Base-by-base conservation (phyloP, 2,113 vertebrate species). In the Hyperopisus bebe region DNA sequence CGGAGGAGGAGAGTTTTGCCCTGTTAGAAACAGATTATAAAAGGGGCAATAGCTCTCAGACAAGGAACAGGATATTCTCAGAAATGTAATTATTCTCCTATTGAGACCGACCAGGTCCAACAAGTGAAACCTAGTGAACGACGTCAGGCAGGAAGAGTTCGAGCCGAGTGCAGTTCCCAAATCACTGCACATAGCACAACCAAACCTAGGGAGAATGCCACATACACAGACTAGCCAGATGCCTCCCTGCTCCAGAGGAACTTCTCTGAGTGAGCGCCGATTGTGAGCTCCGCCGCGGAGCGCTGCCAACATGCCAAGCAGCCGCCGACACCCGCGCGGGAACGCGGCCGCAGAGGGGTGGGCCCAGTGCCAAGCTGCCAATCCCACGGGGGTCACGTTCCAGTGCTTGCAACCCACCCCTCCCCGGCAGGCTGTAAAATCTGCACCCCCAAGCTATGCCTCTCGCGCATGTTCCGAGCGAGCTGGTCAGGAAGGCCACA, bases 311-410 rank as follows among this genome's bases (percentile, higher is more conserved):
- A 90, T 91, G 90, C 91, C 82, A 86, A 31, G 58, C 88, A 91
- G 89, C 89, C 88, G 80, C 77, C 5, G 42, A 88, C 77, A 83
- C 88, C 55, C n/a, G 84, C 80, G 39, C 47, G 77, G 89, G 89
- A 89, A 88, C 89, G 77, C 15, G 44, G 31, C 83, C 87, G 83
- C 88, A 91, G 86, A 87, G 89, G 90, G 91, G 44, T 77, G 74
- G 80, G 89, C 50, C 15, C 42, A 27, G 31, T 55, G 91, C 84
- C 89, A 90, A 58, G 19, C 27, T 27, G 70, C 77, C 53, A 42
- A 92, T 94, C 92, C 89, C 92, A 93, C 88, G 62, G 90, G 86
- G 90, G 90, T 91, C 89, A 82, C 88, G 90, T 93, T 92, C 90
- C 31, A 77, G 47, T 13, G 27, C 35, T 53, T 21, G 19, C 46